Evolutionary conservation across 2,888 invertebrate species (phyloP).

Genomic region (Caenorhabditis sp.): DNA sequence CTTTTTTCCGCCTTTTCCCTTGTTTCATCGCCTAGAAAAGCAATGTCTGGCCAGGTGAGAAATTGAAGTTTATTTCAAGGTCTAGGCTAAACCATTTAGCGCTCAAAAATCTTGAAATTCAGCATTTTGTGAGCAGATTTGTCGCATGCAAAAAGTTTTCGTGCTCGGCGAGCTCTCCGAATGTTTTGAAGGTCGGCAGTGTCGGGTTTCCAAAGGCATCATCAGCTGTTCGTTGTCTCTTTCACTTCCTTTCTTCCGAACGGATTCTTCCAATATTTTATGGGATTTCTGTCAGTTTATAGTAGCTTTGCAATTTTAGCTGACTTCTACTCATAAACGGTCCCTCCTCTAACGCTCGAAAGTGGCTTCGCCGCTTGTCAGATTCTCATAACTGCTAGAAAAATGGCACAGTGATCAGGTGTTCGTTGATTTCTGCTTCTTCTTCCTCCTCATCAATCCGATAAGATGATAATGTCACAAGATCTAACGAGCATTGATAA

Average conservation of each 20-base stretch:
- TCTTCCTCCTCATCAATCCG: conserved; percentile 5
- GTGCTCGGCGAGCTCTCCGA: neutral
- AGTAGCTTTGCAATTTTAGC: too few relatives aligned
- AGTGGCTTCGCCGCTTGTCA: too few relatives aligned
- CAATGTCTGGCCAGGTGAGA: neutral
- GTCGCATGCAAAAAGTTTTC: neutral
- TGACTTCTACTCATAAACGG: too few relatives aligned
- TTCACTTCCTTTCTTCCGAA: too few relatives aligned
- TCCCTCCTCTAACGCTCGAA: too few relatives aligned
- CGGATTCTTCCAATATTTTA: too few relatives aligned
- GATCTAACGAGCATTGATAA: conserved; percentile 32
- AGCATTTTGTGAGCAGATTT: neutral
- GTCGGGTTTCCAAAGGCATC: neutral
- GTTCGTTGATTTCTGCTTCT: too few relatives aligned
- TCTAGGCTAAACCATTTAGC: conserved; percentile 20
- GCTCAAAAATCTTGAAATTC: neutral
- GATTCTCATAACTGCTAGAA: too few relatives aligned
- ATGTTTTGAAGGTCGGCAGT: conserved; percentile 14
- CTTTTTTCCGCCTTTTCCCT: neutral
- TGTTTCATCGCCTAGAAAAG: neutral
- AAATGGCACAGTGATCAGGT: too few relatives aligned
- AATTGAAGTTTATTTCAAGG: too few relatives aligned
- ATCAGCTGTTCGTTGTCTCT: conserved; percentile 11
- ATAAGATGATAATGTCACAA: too few relatives aligned
- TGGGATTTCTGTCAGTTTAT: too few relatives aligned